phyloP scores from a whole-genome alignment of 1,140 invertebrate genomes.

The Ruditapes philippinarum region DNA sequence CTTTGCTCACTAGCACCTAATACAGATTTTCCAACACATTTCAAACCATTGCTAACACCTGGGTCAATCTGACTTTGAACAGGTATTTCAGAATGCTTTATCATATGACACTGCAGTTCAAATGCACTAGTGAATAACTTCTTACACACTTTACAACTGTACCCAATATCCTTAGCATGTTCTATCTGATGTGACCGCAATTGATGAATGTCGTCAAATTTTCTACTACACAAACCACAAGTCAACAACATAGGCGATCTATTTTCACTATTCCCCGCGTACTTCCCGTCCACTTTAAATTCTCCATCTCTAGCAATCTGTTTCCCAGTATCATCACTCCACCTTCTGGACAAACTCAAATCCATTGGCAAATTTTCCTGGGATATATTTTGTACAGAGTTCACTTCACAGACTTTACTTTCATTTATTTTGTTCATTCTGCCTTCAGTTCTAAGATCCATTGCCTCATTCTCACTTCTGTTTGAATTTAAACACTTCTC shows the following conservation, averaged over 20 bases:
- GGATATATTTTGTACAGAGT: background rate
- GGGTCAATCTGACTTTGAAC: background rate
- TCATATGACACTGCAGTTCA: slow-evolving; percentile 27
- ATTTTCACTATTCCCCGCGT: background rate
- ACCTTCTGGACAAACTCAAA: background rate
- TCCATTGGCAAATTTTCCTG: slow-evolving; percentile 2
- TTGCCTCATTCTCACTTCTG: background rate
- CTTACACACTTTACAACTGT: background rate
- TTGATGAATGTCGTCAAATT: background rate
- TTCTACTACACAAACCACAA: background rate
- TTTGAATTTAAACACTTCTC: background rate
- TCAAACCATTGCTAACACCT: background rate
- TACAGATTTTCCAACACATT: background rate
- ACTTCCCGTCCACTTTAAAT: background rate
- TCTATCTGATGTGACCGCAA: background rate
- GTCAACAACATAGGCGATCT: background rate
- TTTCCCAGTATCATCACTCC: background rate
- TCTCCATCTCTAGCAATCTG: background rate
- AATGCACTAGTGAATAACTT: background rate
- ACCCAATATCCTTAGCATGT: background rate
- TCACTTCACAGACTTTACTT: background rate
- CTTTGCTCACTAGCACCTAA: background rate
- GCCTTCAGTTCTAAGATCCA: background rate
- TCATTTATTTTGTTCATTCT: background rate
- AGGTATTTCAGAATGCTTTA: background rate